Conservation (phyloP, 2,797 vertebrate genomes). For the Coregonus sp. region DNA sequence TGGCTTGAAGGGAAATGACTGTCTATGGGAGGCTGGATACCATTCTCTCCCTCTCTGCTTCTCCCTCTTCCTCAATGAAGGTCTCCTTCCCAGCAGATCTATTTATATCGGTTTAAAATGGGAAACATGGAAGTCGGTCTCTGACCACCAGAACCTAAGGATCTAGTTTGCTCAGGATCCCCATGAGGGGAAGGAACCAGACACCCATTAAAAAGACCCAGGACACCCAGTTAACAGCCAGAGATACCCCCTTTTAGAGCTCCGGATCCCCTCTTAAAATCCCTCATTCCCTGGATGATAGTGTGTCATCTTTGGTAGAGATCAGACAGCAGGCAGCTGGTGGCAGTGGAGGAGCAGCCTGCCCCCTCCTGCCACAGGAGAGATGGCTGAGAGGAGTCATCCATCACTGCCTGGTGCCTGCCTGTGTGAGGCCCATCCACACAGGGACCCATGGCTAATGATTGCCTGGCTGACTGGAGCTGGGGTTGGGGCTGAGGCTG, state of each 20-base stretch:
- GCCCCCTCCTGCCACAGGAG: conserved; percentile 62
- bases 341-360: conserved; percentile 51
- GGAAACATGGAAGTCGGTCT: conserved; percentile 52
- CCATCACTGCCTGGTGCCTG: conserved; percentile 52
- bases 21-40: not conserved
- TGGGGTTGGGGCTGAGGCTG: conserved; percentile 27
- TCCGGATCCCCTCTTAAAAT: conserved; percentile 57
- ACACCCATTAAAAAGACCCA: conserved; percentile 63
- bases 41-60: no score
- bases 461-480: conserved; percentile 48
- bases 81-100: conserved; percentile 32
- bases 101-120: conserved; percentile 57
- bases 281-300: conserved; percentile 55
- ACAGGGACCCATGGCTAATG: conserved; percentile 56
- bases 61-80: not conserved
- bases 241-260: conserved; percentile 49
- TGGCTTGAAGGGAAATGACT: not conserved
- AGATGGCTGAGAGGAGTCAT: conserved; percentile 65
- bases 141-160: conserved; percentile 56
- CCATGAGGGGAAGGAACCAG: conserved; percentile 45
- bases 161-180: conserved; percentile 34
- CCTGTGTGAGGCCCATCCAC: conserved; percentile 52
- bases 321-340: conserved; percentile 60
- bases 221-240: conserved; percentile 55
- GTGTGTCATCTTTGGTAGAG: conserved; percentile 60